phyloP scores from a whole-genome alignment of 2,888 invertebrate genomes.

The Hirtodrosophila trivittata region DNA sequence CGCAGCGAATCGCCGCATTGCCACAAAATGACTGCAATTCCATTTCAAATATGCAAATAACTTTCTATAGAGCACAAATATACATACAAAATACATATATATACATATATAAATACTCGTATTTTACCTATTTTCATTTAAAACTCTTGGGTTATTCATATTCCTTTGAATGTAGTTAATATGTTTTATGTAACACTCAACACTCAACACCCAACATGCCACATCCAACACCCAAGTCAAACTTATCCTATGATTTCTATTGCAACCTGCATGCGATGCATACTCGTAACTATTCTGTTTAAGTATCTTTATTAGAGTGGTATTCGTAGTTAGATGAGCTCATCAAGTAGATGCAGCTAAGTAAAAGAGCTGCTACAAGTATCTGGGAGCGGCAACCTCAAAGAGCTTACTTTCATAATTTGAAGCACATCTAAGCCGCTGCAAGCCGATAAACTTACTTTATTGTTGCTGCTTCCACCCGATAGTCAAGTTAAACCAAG shows the following conservation, averaged over 20 bases:
- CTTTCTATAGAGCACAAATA: conserved; percentile 43
- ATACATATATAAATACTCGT: too few relatives aligned
- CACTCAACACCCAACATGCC: too few relatives aligned
- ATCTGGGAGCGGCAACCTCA: conserved; percentile 27
- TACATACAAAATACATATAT: conserved; percentile 4
- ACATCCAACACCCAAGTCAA: too few relatives aligned
- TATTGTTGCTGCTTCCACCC: conserved; percentile 40
- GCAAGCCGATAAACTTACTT: conserved; percentile 58
- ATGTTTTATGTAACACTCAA: neutral
- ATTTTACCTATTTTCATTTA: conserved; percentile 4
- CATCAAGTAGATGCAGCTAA: conserved; percentile 28
- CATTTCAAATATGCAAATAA: conserved; percentile 40
- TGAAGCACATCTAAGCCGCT: conserved; percentile 61
- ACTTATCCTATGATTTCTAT: too few relatives aligned
- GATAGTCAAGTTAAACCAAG: conserved; percentile 52
- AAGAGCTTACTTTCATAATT: conserved; percentile 70
- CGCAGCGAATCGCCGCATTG: conserved; percentile 21
- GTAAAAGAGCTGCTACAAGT: neutral
- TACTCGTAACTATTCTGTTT: neutral
- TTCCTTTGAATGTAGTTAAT: neutral
- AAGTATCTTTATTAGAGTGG: neutral
- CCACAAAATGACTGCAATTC: conserved; percentile 35
- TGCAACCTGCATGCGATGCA: neutral
- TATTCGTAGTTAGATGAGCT: conserved; percentile 7
- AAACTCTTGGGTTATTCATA: neutral